Evolutionary conservation across 2,797 vertebrate genomes (phyloP).

Genomic region (Manis javanica): DNA sequence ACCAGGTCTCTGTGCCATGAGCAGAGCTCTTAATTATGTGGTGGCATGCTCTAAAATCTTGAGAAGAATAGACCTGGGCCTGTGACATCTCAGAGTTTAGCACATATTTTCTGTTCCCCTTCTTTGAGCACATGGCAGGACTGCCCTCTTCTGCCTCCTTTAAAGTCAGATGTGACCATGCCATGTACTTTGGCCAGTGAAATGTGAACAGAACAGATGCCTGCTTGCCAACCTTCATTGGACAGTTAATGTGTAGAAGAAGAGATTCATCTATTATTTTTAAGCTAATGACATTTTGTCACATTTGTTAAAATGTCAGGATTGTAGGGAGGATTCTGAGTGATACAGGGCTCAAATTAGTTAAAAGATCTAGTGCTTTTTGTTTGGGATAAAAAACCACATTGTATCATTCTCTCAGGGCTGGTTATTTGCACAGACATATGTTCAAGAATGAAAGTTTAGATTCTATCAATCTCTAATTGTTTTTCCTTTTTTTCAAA

Average conservation of each 20-base stretch:
- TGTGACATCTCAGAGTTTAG: background rate
- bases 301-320: background rate
- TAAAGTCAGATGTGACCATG: too few relatives aligned
- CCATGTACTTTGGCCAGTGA: background rate
- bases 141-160: background rate
- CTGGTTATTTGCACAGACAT: background rate
- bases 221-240: background rate
- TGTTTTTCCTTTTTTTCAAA: background rate
- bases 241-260: background rate
- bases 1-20: background rate
- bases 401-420: background rate
- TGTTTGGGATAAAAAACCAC: slow-evolving; percentile 15
- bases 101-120: background rate
- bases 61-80: background rate
- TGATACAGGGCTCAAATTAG: background rate
- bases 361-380: background rate
- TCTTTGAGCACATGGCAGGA: background rate
- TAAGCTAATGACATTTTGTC: background rate
- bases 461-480: background rate
- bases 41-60: background rate
- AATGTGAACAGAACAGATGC: background rate
- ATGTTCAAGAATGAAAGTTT: slow-evolving; percentile 9
- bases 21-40: background rate
- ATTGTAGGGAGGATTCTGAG: background rate
- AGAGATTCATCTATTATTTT: background rate